Conservation (phyloP, 2,888 invertebrate species). For the Graphium colonna region DNA sequence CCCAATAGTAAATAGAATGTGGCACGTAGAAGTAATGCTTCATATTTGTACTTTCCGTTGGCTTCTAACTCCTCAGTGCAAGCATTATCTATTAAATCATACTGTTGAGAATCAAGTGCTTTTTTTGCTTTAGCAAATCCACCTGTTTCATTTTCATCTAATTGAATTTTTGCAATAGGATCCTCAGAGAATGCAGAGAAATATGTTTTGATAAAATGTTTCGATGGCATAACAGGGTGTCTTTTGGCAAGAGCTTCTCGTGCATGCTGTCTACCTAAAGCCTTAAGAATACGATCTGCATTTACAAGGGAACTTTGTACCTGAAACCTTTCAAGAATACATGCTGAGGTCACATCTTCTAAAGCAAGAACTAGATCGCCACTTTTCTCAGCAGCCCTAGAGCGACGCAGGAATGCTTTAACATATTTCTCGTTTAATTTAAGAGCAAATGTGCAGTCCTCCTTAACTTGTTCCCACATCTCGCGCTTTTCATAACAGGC, state of each 20-base stretch:
- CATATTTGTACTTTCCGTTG: constrained; percentile 82
- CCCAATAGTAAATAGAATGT: constrained; percentile 91
- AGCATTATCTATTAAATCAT: constrained; percentile 87
- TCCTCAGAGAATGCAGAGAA: constrained; percentile 93
- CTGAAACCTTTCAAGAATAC: constrained; percentile 93
- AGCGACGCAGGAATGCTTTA: constrained; percentile 92
- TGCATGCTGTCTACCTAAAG: constrained; percentile 87
- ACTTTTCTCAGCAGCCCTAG: constrained; percentile 89
- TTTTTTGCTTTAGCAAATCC: constrained; percentile 87
- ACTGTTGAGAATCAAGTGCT: constrained; percentile 85
- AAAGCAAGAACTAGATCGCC: constrained; percentile 89
- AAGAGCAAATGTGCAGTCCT: constrained; percentile 92
- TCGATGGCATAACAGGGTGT: constrained; percentile 89
- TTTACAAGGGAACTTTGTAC: constrained; percentile 89
- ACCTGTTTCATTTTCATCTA: constrained; percentile 64
- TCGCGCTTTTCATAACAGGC: constrained; percentile 96
- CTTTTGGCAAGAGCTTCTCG: constrained; percentile 85
- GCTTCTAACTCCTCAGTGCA: constrained; percentile 89
- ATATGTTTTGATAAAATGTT: constrained; percentile 91
- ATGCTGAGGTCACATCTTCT: constrained; percentile 96
- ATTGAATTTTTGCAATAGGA: constrained; percentile 83
- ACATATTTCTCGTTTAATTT: constrained; percentile 91
- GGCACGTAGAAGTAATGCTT: constrained; percentile 89
- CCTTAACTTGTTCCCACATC: constrained; percentile 90
- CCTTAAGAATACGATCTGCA: constrained; percentile 93